Conservation (phyloP, 2,113 vertebrate species). For the Blennius ocellaris region DNA sequence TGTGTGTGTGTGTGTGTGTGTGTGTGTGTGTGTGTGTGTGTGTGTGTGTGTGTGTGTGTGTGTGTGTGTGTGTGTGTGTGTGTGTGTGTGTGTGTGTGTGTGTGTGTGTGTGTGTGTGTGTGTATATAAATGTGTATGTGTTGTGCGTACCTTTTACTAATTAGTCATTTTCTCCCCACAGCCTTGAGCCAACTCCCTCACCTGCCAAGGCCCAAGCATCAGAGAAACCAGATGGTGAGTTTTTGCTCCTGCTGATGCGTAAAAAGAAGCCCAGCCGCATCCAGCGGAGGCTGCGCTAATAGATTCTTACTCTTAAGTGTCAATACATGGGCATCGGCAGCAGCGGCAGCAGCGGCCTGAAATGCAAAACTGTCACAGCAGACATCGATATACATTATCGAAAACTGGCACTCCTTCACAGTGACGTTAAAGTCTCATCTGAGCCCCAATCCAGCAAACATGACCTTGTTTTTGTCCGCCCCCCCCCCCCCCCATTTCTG, state of each 20-base stretch:
- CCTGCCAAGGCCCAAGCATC: slow-evolving; percentile 77
- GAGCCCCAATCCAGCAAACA: slow-evolving; percentile 4
- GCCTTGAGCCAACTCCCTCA: slow-evolving; percentile 76
- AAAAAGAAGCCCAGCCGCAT: slow-evolving; percentile 51
- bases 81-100: neutral
- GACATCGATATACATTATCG: slow-evolving; percentile 33
- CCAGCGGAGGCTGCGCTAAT: slow-evolving; percentile 58
- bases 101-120: neutral
- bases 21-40: neutral
- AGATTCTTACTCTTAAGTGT: slow-evolving; percentile 59
- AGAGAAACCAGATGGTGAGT: slow-evolving; percentile 81
- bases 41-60: neutral
- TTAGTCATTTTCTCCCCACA: slow-evolving; percentile 73
- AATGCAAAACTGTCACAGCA: slow-evolving; percentile 21
- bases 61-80: neutral
- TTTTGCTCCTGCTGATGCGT: slow-evolving; percentile 58
- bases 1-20: neutral
- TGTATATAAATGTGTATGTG: neutral
- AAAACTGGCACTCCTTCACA: neutral
- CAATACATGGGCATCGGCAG: slow-evolving; percentile 42
- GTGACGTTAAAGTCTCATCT: slow-evolving; percentile 30
- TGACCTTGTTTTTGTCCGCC: neutral
- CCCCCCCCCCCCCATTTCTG: neutral
- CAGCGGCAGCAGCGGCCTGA: slow-evolving; percentile 16
- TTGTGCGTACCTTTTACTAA: slow-evolving; percentile 55